Conservation (phyloP, 2,113 vertebrate genomes). For the Passer montanus region DNA sequence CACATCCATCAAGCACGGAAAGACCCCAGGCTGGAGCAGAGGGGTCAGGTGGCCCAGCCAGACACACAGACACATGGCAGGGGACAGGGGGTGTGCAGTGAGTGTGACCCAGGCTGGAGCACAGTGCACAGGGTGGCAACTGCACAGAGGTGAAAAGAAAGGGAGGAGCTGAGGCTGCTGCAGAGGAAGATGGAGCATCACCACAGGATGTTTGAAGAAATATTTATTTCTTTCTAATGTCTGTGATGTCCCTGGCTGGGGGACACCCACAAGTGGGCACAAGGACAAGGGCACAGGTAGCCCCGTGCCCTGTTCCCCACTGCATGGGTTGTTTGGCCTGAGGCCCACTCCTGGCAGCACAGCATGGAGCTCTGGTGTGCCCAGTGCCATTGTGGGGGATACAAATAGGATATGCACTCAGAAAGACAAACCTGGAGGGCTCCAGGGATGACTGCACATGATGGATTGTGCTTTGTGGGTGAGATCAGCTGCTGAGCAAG, state of each 20-base stretch:
- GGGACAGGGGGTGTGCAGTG: neutral
- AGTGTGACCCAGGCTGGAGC: neutral
- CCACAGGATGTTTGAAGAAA: neutral
- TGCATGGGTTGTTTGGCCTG: neutral
- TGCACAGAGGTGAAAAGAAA: too few relatives aligned
- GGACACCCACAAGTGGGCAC: fast-evolving
- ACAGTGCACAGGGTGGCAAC: neutral
- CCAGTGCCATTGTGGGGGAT: neutral
- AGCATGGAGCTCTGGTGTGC: neutral
- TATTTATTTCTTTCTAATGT: neutral
- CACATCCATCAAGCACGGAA: neutral
- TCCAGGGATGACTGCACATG: neutral
- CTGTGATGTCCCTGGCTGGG: neutral
- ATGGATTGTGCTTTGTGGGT: neutral
- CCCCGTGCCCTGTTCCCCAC: fast-evolving
- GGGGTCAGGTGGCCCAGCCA: too few relatives aligned
- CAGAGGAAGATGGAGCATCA: neutral
- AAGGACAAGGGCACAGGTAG: neutral
- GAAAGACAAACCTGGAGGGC: neutral
- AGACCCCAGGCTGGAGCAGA: neutral
- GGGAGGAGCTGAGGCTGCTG: neutral
- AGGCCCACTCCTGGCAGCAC: neutral
- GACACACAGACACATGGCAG: fast-evolving
- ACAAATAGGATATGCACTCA: neutral
- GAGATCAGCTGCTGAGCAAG: neutral